Conservation (phyloP, 2,113 vertebrate genomes). For the Ophthalmolycus amberensis region DNA sequence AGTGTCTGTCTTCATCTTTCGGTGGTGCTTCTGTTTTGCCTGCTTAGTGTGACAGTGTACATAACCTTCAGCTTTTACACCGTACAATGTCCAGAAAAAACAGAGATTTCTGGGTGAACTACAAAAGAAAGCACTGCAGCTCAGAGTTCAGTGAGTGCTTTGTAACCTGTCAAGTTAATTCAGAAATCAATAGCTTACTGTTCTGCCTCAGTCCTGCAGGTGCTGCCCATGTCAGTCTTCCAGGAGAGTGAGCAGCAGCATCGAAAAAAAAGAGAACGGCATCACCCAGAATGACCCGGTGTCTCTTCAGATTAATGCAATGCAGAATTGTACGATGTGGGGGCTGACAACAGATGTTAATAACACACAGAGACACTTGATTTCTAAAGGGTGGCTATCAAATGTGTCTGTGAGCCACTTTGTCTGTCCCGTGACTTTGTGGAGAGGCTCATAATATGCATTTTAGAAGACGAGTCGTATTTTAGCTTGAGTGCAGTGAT, state of each 20-base stretch:
- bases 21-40: slow-evolving; percentile 7
- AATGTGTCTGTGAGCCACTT: slow-evolving; percentile 65
- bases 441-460: slow-evolving; percentile 58
- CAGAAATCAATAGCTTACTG: slow-evolving; percentile 81
- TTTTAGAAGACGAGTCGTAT: slow-evolving; percentile 65
- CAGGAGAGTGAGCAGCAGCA: slow-evolving; percentile 69
- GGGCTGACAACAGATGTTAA: slow-evolving; percentile 75
- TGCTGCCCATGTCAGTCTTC: slow-evolving; percentile 74
- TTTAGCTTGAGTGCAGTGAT: slow-evolving; percentile 62
- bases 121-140: slow-evolving; percentile 42
- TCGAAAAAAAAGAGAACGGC: slow-evolving; percentile 52
- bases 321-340: slow-evolving; percentile 61
- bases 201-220: slow-evolving; percentile 75
- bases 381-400: slow-evolving; percentile 67
- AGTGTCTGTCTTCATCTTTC: slow-evolving; percentile 44
- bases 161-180: slow-evolving; percentile 80
- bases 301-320: slow-evolving; percentile 78
- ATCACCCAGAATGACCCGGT: slow-evolving; percentile 76
- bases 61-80: slow-evolving; percentile 9
- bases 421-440: slow-evolving; percentile 61
- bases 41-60: slow-evolving; percentile 14
- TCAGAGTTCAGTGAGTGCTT: slow-evolving; percentile 70
- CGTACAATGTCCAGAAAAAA: slow-evolving; percentile 28
- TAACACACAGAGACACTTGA: slow-evolving; percentile 73
- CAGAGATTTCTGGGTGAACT: slow-evolving; percentile 43